Evolutionary conservation across 1,140 invertebrate species (phyloP).

Genomic region (Polypedilum vanderplanki): DNA sequence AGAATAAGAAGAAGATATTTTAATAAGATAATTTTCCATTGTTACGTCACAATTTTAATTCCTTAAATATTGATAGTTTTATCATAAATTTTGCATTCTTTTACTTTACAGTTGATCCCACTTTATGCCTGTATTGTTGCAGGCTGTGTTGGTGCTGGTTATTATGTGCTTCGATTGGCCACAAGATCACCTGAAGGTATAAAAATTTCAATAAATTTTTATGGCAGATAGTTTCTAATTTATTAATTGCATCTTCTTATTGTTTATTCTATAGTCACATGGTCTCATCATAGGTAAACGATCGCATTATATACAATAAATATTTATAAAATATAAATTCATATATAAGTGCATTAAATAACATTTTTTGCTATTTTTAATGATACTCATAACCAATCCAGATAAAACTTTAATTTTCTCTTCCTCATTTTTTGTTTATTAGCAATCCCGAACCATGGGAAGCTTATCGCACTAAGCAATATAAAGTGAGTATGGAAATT

Average conservation of each 20-base stretch:
- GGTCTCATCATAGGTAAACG: not conserved
- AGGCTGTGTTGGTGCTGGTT: constrained; percentile 53
- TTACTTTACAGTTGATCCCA: constrained; percentile 61
- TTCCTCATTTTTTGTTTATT: too few species aligned
- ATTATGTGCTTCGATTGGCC: constrained; percentile 64
- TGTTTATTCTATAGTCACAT: not conserved
- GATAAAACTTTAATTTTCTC: too few species aligned
- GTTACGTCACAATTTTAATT: constrained; percentile 30
- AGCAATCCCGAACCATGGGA: constrained; percentile 71
- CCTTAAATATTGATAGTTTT: constrained; percentile 25
- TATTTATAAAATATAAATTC: too few species aligned
- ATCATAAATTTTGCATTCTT: constrained; percentile 31
- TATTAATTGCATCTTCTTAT: not conserved
- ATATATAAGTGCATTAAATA: too few species aligned
- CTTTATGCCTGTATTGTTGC: constrained; percentile 62
- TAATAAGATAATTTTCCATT: constrained; percentile 8
- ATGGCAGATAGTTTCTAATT: not conserved
- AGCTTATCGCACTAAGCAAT: constrained; percentile 67
- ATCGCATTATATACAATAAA: not conserved
- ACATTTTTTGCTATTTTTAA: not conserved
- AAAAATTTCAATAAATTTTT: constrained; percentile 57
- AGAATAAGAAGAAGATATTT: not conserved
- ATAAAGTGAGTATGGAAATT: constrained; percentile 57
- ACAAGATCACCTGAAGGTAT: constrained; percentile 67
- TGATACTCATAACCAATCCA: not conserved